These are phyloP conservation scores for Antechinus stuartii DNA, from an alignment of 2,113 vertebrate genomes.

Conservation along the genomic window DNA sequence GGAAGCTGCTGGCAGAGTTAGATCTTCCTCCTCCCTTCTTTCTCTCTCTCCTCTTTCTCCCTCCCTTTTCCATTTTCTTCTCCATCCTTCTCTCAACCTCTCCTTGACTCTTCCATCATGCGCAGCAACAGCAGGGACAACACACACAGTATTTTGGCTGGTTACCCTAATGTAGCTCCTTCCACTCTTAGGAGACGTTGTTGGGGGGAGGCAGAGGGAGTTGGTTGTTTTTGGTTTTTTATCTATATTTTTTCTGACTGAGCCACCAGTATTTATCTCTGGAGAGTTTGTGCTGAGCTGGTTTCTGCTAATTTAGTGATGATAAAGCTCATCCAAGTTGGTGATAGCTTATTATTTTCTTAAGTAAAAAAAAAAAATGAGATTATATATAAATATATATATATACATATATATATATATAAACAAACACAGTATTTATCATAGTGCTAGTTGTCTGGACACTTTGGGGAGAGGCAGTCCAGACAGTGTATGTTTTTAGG, in stretches of 20 bases:
- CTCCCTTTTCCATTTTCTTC: neutral
- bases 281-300: conserved; percentile 88
- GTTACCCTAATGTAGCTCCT: conserved; percentile 82
- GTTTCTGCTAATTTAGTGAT: conserved; percentile 87
- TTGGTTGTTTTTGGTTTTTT: conserved; percentile 78
- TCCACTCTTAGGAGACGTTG: conserved; percentile 68
- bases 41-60: neutral
- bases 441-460: conserved; percentile 80
- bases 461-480: conserved; percentile 82
- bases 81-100: neutral
- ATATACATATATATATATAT: conserved; percentile 74
- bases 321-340: conserved; percentile 81
- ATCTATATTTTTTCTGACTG: conserved; percentile 83
- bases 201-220: conserved; percentile 63
- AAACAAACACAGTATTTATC: conserved; percentile 81
- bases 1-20: conserved; percentile 70
- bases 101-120: conserved; percentile 37
- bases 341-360: conserved; percentile 86
- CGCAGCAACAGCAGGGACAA: conserved; percentile 73
- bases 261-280: conserved; percentile 86
- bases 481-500: conserved; percentile 79
- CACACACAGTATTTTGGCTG: conserved; percentile 80
- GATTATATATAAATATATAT: conserved; percentile 65
- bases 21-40: conserved; percentile 60
- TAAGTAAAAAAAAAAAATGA: conserved; percentile 76